Evolutionary conservation across 2,797 vertebrate species (phyloP).

Genomic region (Falco naumanni): DNA sequence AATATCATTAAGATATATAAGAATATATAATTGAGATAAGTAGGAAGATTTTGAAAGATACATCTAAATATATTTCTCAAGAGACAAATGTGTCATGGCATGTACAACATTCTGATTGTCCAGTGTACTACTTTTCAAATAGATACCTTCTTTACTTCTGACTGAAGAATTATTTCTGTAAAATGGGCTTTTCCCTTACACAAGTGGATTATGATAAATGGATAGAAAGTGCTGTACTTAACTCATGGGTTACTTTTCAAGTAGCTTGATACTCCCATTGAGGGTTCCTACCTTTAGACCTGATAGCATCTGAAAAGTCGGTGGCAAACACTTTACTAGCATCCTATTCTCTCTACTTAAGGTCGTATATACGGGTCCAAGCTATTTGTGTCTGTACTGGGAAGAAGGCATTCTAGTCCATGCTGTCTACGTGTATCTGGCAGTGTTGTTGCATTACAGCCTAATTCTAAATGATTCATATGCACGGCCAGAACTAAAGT

Average conservation of each 20-base stretch:
- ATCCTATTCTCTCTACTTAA: neutral
- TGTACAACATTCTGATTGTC: neutral
- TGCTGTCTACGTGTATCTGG: neutral
- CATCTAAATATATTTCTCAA: neutral
- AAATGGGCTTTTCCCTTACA: neutral
- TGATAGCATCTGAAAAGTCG: neutral
- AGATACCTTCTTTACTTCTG: neutral
- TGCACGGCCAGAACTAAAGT: neutral
- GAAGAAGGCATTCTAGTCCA: neutral
- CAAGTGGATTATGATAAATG: neutral
- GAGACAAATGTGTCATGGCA: neutral
- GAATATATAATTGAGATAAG: neutral
- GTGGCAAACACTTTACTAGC: neutral
- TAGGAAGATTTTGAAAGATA: neutral
- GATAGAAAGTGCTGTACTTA: neutral
- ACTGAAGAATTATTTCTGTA: constrained; percentile 19
- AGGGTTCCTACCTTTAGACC: neutral
- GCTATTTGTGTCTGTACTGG: neutral
- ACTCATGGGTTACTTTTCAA: neutral
- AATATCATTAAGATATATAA: neutral
- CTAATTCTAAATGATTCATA: neutral
- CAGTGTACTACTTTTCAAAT: constrained; percentile 10
- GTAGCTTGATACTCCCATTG: neutral
- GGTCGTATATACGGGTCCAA: neutral
- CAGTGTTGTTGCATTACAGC: neutral